Percentiles rank a stretch among this genome's conserved stretches.
These are phyloP conservation scores for Drosophila kokeensis DNA, from an alignment of 2,888 invertebrate genomes.

Conservation along the genomic window DNA sequence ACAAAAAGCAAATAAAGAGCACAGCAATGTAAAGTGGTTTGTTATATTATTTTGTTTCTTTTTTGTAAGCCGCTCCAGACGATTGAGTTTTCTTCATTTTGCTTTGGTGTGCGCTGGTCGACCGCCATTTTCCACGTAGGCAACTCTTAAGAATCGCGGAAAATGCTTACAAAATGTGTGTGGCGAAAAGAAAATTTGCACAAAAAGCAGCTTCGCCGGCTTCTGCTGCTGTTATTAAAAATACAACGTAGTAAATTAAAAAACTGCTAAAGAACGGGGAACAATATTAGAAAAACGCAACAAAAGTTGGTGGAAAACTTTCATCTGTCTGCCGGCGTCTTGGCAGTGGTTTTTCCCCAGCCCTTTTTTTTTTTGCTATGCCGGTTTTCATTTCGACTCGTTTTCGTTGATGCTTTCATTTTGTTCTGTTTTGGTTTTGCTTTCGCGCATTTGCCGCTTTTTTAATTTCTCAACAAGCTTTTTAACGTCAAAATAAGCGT, in stretches of 20 bases:
- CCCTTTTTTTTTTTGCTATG: slow-evolving; percentile 1
- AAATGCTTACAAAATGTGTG: slow-evolving; percentile 50
- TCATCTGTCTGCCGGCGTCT: slow-evolving; percentile 43
- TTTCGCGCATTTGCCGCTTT: slow-evolving; percentile 67
- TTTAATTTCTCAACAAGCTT: slow-evolving; percentile 75
- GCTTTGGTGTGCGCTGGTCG: slow-evolving; percentile 41
- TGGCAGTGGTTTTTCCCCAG: slow-evolving; percentile 51
- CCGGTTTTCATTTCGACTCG: slow-evolving; percentile 1
- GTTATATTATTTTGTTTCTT: slow-evolving; percentile 18
- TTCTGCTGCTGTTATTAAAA: slow-evolving; percentile 60
- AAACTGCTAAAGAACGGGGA: slow-evolving; percentile 39
- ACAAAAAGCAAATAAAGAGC: slow-evolving; percentile 22
- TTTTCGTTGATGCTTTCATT: slow-evolving; percentile 26
- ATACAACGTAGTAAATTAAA: slow-evolving; percentile 70
- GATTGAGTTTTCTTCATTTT: slow-evolving; percentile 75
- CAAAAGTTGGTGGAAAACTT: slow-evolving; percentile 47
- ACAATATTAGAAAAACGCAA: slow-evolving; percentile 60
- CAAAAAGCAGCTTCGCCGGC: slow-evolving; percentile 25
- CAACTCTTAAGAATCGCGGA: slow-evolving; percentile 55
- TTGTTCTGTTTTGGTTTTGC: slow-evolving; percentile 28
- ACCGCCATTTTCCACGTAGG: slow-evolving; percentile 67
- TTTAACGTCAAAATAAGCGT: slow-evolving; percentile 78
- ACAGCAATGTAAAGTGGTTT: slow-evolving; percentile 62
- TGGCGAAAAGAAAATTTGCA: slow-evolving; percentile 36
- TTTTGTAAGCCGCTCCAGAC: slow-evolving; percentile 50